phyloP scores from a whole-genome alignment of 2,113 vertebrate species.

The Pholis gunnellus region DNA sequence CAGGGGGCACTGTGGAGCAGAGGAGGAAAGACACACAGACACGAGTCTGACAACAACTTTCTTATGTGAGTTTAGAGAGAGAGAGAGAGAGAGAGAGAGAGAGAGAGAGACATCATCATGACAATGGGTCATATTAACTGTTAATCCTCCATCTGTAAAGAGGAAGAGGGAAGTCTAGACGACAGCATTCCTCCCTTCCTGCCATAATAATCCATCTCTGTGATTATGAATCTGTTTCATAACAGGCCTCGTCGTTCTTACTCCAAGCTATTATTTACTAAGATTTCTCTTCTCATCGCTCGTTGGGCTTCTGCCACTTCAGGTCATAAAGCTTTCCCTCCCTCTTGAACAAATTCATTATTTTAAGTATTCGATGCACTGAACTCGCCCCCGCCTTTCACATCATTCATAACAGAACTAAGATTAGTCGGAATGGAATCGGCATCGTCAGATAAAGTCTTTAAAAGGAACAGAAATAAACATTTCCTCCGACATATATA shows the following conservation, averaged over 20 bases:
- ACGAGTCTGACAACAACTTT: background rate
- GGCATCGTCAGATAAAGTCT: too few relatives aligned
- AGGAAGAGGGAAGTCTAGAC: conserved; percentile 69
- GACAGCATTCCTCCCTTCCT: conserved; percentile 59
- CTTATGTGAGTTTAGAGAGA: background rate
- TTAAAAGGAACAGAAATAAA: too few relatives aligned
- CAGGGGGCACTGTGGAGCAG: conserved; percentile 47
- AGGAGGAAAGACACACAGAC: background rate
- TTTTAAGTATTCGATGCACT: background rate
- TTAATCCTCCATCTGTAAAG: conserved; percentile 62
- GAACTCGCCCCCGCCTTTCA: background rate
- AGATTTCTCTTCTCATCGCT: background rate
- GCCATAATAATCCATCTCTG: conserved; percentile 48
- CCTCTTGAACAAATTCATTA: background rate
- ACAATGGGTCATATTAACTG: conserved; percentile 58
- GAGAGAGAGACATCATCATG: conserved; percentile 40
- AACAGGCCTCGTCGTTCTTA: conserved; percentile 19
- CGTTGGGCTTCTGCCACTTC: background rate
- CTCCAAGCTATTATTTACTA: conserved; percentile 19
- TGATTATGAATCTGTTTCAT: conserved; percentile 41
- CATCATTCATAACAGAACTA: background rate
- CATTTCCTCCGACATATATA: too few relatives aligned
- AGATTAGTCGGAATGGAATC: too few relatives aligned
- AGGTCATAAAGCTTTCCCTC: background rate
- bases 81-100: background rate